Evolutionary conservation across 2,888 invertebrate genomes (phyloP).

Genomic region (Apodemia hepburni): DNA sequence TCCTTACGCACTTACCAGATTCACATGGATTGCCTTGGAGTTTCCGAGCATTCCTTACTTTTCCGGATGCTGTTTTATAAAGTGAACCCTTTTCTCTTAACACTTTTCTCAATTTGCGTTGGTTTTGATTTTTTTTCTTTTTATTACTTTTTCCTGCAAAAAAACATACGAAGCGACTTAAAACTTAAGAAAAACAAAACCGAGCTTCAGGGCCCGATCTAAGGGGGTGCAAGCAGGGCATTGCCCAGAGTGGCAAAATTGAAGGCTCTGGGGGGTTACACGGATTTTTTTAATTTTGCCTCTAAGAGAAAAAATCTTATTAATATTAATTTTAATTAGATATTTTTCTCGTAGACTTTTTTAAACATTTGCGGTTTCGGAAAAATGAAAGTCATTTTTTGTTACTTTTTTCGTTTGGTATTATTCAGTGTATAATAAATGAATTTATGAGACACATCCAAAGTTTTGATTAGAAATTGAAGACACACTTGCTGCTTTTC

Average conservation of each 20-base stretch:
- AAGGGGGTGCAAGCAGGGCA: too few relatives aligned
- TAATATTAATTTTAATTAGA: too few relatives aligned
- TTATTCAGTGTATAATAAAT: neutral
- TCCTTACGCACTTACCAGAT: neutral
- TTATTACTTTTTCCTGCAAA: neutral
- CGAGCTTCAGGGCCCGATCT: too few relatives aligned
- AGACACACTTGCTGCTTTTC: neutral
- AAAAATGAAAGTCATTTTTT: too few relatives aligned
- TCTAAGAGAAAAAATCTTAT: too few relatives aligned
- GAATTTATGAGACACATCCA: slow-evolving; percentile 6
- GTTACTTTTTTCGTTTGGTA: neutral
- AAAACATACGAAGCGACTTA: too few relatives aligned
- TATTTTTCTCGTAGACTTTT: too few relatives aligned
- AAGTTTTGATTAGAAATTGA: neutral
- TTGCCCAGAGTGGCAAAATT: too few relatives aligned
- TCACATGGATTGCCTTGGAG: neutral
- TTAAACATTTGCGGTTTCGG: too few relatives aligned
- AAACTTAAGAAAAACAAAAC: too few relatives aligned
- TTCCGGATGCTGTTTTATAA: neutral
- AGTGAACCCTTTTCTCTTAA: neutral
- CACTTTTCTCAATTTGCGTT: neutral
- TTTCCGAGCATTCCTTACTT: neutral
- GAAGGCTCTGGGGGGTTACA: too few relatives aligned
- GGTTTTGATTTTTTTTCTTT: neutral
- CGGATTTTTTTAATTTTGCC: too few relatives aligned